These are phyloP conservation scores for Tanypteryx hageni DNA, from an alignment of 2,888 invertebrate genomes.

Conservation along the genomic window DNA sequence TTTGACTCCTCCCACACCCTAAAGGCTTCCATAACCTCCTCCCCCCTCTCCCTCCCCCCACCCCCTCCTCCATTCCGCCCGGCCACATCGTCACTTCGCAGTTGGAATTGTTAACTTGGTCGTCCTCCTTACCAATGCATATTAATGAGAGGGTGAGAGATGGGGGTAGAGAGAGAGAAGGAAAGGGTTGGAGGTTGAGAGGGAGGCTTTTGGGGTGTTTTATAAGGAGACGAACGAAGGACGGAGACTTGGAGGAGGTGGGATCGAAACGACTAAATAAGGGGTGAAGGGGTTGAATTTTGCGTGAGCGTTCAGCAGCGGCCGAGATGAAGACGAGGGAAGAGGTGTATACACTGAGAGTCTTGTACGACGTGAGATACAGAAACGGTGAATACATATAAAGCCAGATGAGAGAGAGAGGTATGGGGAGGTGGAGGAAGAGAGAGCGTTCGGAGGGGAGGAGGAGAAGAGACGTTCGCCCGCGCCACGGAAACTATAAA, in stretches of 20 bases:
- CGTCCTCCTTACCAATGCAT: constrained; percentile 57
- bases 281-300: neutral
- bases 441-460: neutral
- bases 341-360: neutral
- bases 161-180: neutral
- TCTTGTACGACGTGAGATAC: neutral
- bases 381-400: neutral
- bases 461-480: neutral
- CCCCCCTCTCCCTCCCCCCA: neutral
- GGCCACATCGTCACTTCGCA: constrained; percentile 59
- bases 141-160: constrained; percentile 35
- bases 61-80: neutral
- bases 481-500: too few relatives aligned
- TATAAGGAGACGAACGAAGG: too few relatives aligned
- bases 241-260: neutral
- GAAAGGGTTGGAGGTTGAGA: neutral
- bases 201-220: neutral
- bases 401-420: neutral
- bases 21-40: neutral
- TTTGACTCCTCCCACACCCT: constrained; percentile 17
- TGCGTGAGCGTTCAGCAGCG: neutral
- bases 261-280: neutral
- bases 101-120: constrained; percentile 60
- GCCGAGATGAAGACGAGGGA: neutral
- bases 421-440: neutral